These are phyloP conservation scores for Aphelocoma californica DNA, from an alignment of 2,797 vertebrate genomes.

Conservation along the genomic window DNA sequence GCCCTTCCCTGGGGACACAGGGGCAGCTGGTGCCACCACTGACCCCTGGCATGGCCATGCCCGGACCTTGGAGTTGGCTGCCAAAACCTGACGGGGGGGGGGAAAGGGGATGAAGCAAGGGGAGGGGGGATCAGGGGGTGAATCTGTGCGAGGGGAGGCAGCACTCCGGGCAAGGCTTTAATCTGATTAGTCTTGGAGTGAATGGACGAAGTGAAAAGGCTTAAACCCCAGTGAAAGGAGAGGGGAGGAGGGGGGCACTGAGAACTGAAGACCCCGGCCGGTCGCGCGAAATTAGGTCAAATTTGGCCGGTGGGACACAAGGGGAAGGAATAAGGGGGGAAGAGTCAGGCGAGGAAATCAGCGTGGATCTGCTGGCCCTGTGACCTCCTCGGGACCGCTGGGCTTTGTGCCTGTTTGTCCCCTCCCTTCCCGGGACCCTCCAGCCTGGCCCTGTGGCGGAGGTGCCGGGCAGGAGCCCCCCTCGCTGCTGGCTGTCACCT, in stretches of 20 bases:
- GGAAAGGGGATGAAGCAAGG: neutral
- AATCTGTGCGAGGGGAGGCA: neutral
- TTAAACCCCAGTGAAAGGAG: conserved; percentile 50
- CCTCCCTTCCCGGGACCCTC: too few species aligned
- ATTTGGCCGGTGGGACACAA: neutral
- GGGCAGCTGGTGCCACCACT: neutral
- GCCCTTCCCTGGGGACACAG: neutral
- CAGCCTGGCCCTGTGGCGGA: neutral
- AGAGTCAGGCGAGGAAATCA: neutral
- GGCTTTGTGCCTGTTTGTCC: neutral
- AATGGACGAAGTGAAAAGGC: conserved; percentile 40
- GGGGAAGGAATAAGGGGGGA: neutral
- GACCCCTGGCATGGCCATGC: neutral
- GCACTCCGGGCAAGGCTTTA: conserved; percentile 39
- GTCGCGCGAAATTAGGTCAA: conserved; percentile 23
- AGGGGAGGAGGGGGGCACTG: neutral
- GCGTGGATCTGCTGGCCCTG: neutral
- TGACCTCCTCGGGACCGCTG: neutral
- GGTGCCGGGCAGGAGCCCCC: neutral
- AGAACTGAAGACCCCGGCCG: neutral
- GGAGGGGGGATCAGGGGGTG: neutral
- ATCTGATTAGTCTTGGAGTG: conserved; percentile 59
- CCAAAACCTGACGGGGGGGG: neutral
- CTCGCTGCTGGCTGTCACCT: neutral
- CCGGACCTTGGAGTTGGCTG: fast-evolving